These are phyloP conservation scores for Nemotelus pantherinus DNA, from an alignment of 2,888 invertebrate species.

Conservation along the genomic window DNA sequence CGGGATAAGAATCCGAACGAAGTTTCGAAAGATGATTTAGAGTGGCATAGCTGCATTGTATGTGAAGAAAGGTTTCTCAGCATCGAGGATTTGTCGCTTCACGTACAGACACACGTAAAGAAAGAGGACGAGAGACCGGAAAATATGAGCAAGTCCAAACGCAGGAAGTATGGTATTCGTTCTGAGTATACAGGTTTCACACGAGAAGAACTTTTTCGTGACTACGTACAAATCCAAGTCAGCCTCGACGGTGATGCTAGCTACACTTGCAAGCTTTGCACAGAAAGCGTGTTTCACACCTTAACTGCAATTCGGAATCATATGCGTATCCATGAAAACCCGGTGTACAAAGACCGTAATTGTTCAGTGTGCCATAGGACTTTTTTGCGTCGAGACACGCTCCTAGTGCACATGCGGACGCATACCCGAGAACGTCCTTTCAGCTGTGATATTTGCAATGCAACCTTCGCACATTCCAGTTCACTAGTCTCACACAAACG, in stretches of 20 bases:
- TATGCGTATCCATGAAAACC: slow-evolving; percentile 49
- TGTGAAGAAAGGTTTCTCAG: slow-evolving; percentile 48
- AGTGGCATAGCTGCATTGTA: slow-evolving; percentile 49
- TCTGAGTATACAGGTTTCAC: slow-evolving; percentile 46
- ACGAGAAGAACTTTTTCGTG: slow-evolving; percentile 45
- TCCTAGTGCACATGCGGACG: slow-evolving; percentile 47
- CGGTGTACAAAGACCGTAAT: slow-evolving; percentile 47
- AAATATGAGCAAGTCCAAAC: slow-evolving; percentile 10
- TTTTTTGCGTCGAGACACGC: slow-evolving; percentile 47
- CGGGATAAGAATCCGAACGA: slow-evolving; percentile 39
- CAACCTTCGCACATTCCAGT: slow-evolving; percentile 48
- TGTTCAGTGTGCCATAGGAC: slow-evolving; percentile 45
- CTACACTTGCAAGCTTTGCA: slow-evolving; percentile 47
- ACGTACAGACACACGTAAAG: slow-evolving; percentile 47
- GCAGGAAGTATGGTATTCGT: slow-evolving; percentile 33
- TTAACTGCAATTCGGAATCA: slow-evolving; percentile 46
- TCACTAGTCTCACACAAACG: slow-evolving; percentile 47
- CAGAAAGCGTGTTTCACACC: slow-evolving; percentile 42
- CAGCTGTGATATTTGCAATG: slow-evolving; percentile 47
- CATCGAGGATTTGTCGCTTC: slow-evolving; percentile 43
- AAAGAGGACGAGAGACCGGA: slow-evolving; percentile 8
- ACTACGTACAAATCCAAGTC: slow-evolving; percentile 47
- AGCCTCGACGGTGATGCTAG: slow-evolving; percentile 45
- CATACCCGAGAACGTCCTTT: slow-evolving; percentile 47
- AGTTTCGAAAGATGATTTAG: slow-evolving; percentile 30